Evolutionary conservation across 30 jellyfish, hydroid and myxozoan genomes (phyloP).

Genomic region (Aurelia coerulea): DNA sequence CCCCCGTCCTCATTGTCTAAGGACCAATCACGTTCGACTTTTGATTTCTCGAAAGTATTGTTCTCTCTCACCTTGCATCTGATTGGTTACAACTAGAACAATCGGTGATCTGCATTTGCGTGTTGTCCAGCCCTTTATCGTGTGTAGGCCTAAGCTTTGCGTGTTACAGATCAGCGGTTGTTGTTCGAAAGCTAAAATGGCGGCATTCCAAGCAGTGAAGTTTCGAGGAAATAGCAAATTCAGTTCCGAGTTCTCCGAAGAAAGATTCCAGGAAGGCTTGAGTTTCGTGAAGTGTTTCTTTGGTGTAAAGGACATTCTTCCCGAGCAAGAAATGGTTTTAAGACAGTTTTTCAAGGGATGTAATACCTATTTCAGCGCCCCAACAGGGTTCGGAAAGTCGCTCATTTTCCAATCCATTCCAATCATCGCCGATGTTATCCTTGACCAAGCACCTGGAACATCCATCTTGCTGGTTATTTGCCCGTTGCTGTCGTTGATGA

Average conservation of each 20-base stretch:
- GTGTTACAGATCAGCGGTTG: too few species aligned
- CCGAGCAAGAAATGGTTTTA: background rate
- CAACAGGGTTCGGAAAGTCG: slow-evolving; percentile 48
- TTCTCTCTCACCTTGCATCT: too few species aligned
- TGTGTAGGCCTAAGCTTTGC: background rate
- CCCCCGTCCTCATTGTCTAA: too few species aligned
- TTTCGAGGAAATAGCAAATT: slow-evolving; percentile 2
- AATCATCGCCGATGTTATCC: slow-evolving; percentile 23
- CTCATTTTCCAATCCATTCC: slow-evolving; percentile 31
- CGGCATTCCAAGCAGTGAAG: slow-evolving; percentile 3
- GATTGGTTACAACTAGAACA: too few species aligned
- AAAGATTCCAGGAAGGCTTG: slow-evolving; percentile 3
- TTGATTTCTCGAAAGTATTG: too few species aligned
- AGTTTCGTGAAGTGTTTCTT: background rate
- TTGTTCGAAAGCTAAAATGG: slow-evolving; percentile 1
- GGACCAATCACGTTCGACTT: too few species aligned
- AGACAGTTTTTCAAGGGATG: background rate
- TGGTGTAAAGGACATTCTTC: background rate
- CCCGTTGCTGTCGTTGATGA: slow-evolving; percentile 3
- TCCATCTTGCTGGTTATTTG: slow-evolving; percentile 13
- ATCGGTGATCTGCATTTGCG: too few species aligned
- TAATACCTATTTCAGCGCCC: too few species aligned
- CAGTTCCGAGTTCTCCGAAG: slow-evolving; percentile 1
- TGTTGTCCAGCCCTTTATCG: background rate
- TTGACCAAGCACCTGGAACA: slow-evolving; percentile 10